phyloP scores from a whole-genome alignment of 2,113 vertebrate genomes.

The Hemichromis elongatus region DNA sequence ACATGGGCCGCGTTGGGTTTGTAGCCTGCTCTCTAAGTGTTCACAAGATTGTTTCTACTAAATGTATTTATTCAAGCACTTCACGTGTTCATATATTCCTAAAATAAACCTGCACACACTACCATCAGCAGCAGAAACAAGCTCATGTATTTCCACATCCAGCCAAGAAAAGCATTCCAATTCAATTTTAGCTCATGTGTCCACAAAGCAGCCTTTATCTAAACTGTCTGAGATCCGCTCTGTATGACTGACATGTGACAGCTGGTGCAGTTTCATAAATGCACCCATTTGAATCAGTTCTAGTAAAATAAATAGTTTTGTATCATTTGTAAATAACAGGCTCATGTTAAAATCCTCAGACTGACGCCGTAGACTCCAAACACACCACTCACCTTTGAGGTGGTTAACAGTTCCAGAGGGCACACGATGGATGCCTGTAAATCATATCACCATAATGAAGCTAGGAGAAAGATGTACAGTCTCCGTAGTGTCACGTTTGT shows the following conservation, averaged over 20 bases:
- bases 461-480: neutral
- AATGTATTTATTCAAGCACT: neutral
- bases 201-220: neutral
- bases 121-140: neutral
- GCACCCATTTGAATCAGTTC: neutral
- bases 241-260: neutral
- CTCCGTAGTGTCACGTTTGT: neutral
- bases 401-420: neutral
- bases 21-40: neutral
- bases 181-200: neutral
- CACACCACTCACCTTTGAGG: neutral
- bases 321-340: neutral
- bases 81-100: neutral
- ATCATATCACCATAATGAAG: neutral
- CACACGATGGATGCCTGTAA: neutral
- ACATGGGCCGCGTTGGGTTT: neutral
- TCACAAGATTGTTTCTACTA: neutral
- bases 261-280: neutral
- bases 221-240: neutral
- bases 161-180: neutral
- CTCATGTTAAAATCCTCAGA: neutral
- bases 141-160: neutral
- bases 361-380: neutral
- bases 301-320: neutral
- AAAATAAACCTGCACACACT: neutral